These are phyloP conservation scores for Agraylea sexmaculata DNA, from an alignment of 1,140 invertebrate genomes.

Conservation along the genomic window DNA sequence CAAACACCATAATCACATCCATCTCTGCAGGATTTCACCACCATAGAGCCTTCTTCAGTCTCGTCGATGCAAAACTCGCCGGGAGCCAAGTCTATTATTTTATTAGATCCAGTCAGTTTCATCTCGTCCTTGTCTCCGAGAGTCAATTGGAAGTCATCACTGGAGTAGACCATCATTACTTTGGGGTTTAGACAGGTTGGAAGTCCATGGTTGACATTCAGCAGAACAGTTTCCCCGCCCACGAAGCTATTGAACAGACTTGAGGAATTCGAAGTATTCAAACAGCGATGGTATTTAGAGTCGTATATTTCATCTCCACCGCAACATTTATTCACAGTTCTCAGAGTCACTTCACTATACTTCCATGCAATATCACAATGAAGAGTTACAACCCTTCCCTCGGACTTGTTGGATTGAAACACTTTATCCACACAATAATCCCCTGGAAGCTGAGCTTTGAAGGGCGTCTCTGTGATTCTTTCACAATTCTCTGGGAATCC, in stretches of 20 bases:
- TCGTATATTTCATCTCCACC: constrained; percentile 12
- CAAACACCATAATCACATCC: constrained; percentile 29
- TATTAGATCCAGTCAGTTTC: not conserved
- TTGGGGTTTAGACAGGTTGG: constrained; percentile 6
- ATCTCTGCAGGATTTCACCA: constrained; percentile 29
- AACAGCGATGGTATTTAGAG: constrained; percentile 10
- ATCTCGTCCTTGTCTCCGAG: constrained; percentile 8
- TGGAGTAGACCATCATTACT: constrained; percentile 7
- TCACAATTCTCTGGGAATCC: constrained; percentile 10
- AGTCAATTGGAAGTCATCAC: constrained; percentile 6
- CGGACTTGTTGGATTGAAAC: not conserved
- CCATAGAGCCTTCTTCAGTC: constrained; percentile 15
- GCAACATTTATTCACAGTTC: constrained; percentile 15
- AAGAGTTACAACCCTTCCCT: not conserved
- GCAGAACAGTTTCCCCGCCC: constrained; percentile 1
- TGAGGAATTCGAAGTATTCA: not conserved
- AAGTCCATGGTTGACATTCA: constrained; percentile 9
- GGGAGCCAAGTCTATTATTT: constrained; percentile 12
- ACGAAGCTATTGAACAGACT: constrained; percentile 9
- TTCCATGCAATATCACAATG: no score
- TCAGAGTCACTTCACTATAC: not conserved
- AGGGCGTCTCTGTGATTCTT: not conserved
- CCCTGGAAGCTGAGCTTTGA: not conserved
- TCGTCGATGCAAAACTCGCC: constrained; percentile 35
- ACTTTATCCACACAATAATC: constrained; percentile 16